These are phyloP conservation scores for Neogobius melanostomus DNA, from an alignment of 2,113 vertebrate genomes.

Conservation along the genomic window DNA sequence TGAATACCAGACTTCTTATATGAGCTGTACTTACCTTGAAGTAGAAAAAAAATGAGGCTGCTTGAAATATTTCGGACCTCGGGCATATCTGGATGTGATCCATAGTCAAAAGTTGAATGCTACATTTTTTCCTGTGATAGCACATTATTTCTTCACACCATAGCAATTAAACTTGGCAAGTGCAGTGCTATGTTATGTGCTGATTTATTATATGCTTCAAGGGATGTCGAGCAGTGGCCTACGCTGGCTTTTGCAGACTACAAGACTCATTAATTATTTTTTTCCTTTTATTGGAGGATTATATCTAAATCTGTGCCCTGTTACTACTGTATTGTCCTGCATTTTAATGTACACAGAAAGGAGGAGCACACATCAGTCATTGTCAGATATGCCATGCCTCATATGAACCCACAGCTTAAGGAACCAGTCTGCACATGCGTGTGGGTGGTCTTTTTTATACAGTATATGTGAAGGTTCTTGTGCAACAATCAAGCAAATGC, in stretches of 20 bases:
- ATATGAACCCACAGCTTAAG: conserved; percentile 16
- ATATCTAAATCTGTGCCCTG: conserved; percentile 14
- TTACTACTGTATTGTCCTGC: conserved; percentile 10
- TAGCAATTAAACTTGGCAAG: conserved; percentile 23
- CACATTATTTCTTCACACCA: conserved; percentile 15
- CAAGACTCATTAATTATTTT: conserved; percentile 1
- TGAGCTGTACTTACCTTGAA: conserved; percentile 58
- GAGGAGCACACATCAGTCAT: conserved; percentile 44
- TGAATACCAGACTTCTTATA: conserved; percentile 3
- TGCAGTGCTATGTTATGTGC: conserved; percentile 5
- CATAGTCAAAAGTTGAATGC: conserved; percentile 4
- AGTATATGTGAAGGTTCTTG: conserved; percentile 7
- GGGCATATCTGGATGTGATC: not conserved
- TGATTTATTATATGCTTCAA: conserved; percentile 30
- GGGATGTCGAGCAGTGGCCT: conserved; percentile 20
- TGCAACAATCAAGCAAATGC: conserved; percentile 19
- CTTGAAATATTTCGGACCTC: conserved; percentile 7
- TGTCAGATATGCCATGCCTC: conserved; percentile 38
- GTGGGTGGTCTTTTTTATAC: conserved; percentile 18
- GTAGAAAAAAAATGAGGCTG: conserved; percentile 17
- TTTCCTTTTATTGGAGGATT: conserved; percentile 31
- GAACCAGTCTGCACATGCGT: conserved; percentile 39
- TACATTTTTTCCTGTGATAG: conserved; percentile 12
- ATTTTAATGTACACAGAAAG: conserved; percentile 45
- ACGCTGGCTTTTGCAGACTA: conserved; percentile 17